phyloP scores from a whole-genome alignment of 2,888 invertebrate species.

The Acanthosoma haemorrhoidale region DNA sequence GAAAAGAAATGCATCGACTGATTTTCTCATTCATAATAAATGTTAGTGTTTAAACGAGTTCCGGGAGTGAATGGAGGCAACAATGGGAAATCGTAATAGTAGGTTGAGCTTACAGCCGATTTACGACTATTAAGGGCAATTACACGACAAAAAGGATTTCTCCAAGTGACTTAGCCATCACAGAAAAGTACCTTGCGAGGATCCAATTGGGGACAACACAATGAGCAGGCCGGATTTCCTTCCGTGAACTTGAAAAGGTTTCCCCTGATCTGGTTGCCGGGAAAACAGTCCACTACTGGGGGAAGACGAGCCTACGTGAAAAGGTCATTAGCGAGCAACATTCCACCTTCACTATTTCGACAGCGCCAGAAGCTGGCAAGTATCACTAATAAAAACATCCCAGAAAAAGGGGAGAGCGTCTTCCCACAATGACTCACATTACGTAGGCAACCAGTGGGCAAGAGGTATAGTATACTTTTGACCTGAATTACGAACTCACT shows the following conservation, averaged over 20 bases:
- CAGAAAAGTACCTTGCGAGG: not conserved
- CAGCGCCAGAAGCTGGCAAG: not conserved
- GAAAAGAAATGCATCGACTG: too few species aligned
- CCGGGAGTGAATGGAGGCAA: not conserved
- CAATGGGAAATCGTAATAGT: too few species aligned
- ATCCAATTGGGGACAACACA: too few species aligned
- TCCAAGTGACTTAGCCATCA: not conserved
- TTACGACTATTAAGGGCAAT: not conserved
- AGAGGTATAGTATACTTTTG: not conserved
- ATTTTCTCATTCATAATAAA: too few species aligned
- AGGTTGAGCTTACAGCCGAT: too few species aligned
- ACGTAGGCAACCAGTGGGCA: not conserved
- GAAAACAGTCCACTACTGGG: not conserved
- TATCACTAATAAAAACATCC: not conserved
- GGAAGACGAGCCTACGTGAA: not conserved
- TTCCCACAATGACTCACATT: not conserved
- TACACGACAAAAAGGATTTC: not conserved
- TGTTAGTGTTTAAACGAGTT: not conserved
- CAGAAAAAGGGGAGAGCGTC: not conserved
- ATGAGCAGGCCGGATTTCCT: not conserved
- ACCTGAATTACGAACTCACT: not conserved
- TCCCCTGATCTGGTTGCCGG: not conserved
- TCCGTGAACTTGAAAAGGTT: not conserved
- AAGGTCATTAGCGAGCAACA: not conserved
- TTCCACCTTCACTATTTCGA: constrained; percentile 8